Base-by-base conservation (phyloP, 2,888 invertebrate genomes). In the Stenodera caucasica region DNA sequence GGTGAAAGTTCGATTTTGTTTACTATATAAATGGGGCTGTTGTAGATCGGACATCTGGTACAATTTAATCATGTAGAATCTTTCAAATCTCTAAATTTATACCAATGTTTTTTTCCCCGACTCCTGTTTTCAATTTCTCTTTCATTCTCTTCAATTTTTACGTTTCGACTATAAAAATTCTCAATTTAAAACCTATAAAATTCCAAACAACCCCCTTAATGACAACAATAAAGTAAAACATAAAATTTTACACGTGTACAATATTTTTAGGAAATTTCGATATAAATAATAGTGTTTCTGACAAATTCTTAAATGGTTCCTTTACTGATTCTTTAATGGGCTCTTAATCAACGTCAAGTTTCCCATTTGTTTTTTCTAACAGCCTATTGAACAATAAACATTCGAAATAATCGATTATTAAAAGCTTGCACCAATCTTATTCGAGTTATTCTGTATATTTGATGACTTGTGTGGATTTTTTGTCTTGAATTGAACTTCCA, bases 131-230 rank as follows among this genome's bases (percentile, higher is more conserved):
- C n/a, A 21, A 26, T 26, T 26, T 26, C 7, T 26, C 26, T 3
- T 26, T 26, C 26, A 26, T 7, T 26, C 21, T 45, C 21, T n/a
- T 21, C 26, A 32, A 50, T 37, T 59, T 65, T 62, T 62, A 60
- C 57, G 59, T 40, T 51, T 57, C 3, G 18, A 56, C 50, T 60
- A 57, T 64, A 61, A 66, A 66, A 66, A 61, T 59, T 50, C 51
- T 61, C 64, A 62, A 66, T 66, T 64, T 60, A 66, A 62, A 64
- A 64, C 57, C 64, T 33, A 62, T 66, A 64, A 66, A 64, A 54
- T 54, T 14, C 40, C 14, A 32, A 53, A 40, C 50, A 12, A 51
- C 50, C 54, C 52, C 60, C 60, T 57, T 60, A 58, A 62, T 53
- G 62, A 53, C 59, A 35, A 56, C 49, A 63, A 65, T 65, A 63